These are phyloP conservation scores for Rhodinocichla rosea DNA, from an alignment of 2,113 vertebrate species.

Conservation along the genomic window DNA sequence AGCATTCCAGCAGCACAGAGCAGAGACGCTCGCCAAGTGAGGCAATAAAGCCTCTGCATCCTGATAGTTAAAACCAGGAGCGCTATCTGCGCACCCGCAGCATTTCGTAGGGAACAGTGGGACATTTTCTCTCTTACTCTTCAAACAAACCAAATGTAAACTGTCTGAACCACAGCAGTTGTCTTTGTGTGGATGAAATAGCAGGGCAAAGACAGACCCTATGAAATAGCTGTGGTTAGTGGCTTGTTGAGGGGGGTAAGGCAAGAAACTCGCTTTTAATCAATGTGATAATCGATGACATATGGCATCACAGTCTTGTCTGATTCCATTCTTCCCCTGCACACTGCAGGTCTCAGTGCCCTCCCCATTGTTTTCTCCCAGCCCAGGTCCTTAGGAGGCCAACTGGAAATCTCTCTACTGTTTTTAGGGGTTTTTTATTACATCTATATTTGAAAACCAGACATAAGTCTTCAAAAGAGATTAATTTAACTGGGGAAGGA, in stretches of 20 bases:
- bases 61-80: slow-evolving; percentile 37
- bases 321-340: slow-evolving; percentile 55
- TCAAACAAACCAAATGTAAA: slow-evolving; percentile 70
- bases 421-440: background rate
- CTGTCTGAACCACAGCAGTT: slow-evolving; percentile 76
- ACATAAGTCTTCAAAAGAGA: slow-evolving; percentile 71
- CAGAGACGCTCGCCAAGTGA: accelerated
- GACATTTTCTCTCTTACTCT: slow-evolving; percentile 23
- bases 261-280: slow-evolving; percentile 83
- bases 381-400: background rate
- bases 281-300: slow-evolving; percentile 84
- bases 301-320: slow-evolving; percentile 58
- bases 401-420: slow-evolving; percentile 44
- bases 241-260: slow-evolving; percentile 67
- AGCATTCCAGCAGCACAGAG: background rate
- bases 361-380: background rate
- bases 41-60: background rate
- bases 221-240: slow-evolving; percentile 81
- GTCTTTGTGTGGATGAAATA: slow-evolving; percentile 67
- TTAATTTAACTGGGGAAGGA: slow-evolving; percentile 78
- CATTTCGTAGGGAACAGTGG: slow-evolving; percentile 23
- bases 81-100: background rate
- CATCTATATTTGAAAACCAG: slow-evolving; percentile 49
- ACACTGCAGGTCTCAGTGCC: background rate
- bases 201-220: slow-evolving; percentile 68